These are phyloP conservation scores for Chrysina gloriosa DNA, from an alignment of 2,888 invertebrate genomes.

Conservation along the genomic window DNA sequence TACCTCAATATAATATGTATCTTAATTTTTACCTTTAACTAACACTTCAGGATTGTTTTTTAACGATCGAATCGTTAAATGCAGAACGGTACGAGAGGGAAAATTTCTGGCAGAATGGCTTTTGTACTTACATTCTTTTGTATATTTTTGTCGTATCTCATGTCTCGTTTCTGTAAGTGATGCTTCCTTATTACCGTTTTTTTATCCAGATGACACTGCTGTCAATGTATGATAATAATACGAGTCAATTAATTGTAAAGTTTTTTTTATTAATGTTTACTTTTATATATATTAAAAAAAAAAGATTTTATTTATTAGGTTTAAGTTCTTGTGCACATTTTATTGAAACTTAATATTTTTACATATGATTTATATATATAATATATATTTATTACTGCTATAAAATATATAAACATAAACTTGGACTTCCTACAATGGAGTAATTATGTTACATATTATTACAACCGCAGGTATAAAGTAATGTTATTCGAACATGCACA, in stretches of 20 bases:
- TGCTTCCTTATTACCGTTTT: slow-evolving; percentile 21
- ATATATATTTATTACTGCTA: slow-evolving; percentile 33
- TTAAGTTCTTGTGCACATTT: slow-evolving; percentile 33
- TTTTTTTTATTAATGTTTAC: slow-evolving; percentile 27
- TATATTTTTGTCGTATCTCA: slow-evolving; percentile 38
- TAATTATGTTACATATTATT: slow-evolving; percentile 27
- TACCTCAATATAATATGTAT: slow-evolving; percentile 42
- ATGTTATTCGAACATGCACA: too few species aligned
- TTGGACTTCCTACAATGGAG: slow-evolving; percentile 32
- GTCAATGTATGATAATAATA: slow-evolving; percentile 34
- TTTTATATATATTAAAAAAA: slow-evolving; percentile 33
- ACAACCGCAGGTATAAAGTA: slow-evolving; percentile 11
- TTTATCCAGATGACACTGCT: slow-evolving; percentile 8
- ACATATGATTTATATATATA: slow-evolving; percentile 28
- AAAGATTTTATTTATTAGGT: slow-evolving; percentile 40
- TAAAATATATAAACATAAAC: slow-evolving; percentile 29
- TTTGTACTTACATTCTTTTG: slow-evolving; percentile 36
- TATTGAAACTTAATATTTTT: slow-evolving; percentile 37
- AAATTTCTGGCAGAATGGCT: slow-evolving; percentile 11
- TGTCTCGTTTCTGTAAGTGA: slow-evolving; percentile 23
- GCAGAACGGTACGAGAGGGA: slow-evolving; percentile 6
- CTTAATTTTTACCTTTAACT: slow-evolving; percentile 35
- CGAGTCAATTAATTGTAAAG: slow-evolving; percentile 40
- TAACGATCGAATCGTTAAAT: slow-evolving; percentile 28
- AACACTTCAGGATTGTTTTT: slow-evolving; percentile 32